phyloP scores from a whole-genome alignment of 2,113 vertebrate genomes.

The Rhinolophus ferrumequinum region DNA sequence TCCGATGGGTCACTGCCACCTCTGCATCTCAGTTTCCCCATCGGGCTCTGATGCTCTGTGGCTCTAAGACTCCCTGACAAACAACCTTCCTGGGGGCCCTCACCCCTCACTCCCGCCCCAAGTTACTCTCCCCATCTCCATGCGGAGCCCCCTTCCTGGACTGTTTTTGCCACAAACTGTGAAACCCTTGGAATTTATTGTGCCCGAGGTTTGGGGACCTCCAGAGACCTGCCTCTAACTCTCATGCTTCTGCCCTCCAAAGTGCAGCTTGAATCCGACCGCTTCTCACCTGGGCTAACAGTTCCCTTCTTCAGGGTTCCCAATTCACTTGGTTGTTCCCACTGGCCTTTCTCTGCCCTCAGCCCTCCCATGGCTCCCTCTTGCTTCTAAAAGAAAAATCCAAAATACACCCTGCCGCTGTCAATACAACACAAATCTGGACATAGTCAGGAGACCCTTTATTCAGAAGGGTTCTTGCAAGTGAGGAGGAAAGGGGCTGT shows the following conservation, averaged over 20 bases:
- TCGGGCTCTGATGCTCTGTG: background rate
- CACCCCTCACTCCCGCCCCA: background rate
- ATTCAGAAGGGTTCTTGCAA: background rate
- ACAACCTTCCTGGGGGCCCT: background rate
- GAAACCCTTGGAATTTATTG: background rate
- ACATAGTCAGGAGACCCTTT: background rate
- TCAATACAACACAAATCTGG: background rate
- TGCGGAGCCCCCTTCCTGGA: background rate
- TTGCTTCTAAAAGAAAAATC: background rate
- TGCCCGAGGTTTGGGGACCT: background rate
- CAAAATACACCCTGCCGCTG: background rate
- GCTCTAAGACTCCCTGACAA: background rate
- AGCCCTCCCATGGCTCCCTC: background rate
- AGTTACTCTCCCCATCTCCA: background rate
- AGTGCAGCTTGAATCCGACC: background rate
- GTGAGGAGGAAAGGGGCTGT: background rate
- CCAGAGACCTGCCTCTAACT: background rate
- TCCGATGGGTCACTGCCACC: background rate
- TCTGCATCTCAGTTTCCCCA: background rate
- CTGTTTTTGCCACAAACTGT: background rate
- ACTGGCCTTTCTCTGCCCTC: fast-evolving
- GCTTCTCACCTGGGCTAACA: background rate
- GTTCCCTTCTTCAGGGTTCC: background rate
- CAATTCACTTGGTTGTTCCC: background rate
- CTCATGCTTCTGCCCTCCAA: background rate